Evolutionary conservation across 2,888 invertebrate species (phyloP).

Genomic region (Drosophila histrio): DNA sequence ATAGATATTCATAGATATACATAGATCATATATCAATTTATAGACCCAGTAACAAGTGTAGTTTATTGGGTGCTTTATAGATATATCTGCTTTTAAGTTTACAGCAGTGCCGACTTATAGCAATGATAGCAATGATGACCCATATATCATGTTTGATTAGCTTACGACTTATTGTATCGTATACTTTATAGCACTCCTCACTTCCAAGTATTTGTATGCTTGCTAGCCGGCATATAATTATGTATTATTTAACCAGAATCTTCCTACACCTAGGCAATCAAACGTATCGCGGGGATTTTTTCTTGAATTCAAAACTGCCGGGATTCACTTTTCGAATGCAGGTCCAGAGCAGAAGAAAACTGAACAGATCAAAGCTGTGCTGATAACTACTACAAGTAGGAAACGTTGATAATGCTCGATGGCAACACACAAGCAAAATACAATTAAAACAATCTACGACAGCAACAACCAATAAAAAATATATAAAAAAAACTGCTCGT

Average conservation of each 20-base stretch:
- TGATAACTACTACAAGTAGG: constrained; percentile 26
- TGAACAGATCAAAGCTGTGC: neutral
- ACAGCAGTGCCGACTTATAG: neutral
- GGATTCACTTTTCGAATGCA: constrained; percentile 34
- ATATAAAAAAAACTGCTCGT: neutral
- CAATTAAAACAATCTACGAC: constrained; percentile 1
- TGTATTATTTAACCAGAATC: neutral
- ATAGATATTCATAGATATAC: neutral
- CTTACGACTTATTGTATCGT: neutral
- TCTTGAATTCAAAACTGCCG: neutral
- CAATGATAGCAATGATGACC: neutral
- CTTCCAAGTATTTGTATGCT: neutral
- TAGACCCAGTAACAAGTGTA: too few species aligned
- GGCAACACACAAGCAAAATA: constrained; percentile 6
- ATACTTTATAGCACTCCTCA: neutral
- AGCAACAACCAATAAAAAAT: neutral
- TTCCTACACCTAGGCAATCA: neutral
- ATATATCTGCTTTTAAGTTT: neutral
- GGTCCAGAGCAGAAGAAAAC: neutral
- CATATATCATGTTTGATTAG: neutral
- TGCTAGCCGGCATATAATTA: neutral
- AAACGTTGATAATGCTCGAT: constrained; percentile 16
- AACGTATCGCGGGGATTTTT: constrained; percentile 30
- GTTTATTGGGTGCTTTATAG: neutral
- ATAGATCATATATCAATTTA: too few species aligned